Conservation (phyloP, 2,797 vertebrate species). For the Gobionotothen gibberifrons region DNA sequence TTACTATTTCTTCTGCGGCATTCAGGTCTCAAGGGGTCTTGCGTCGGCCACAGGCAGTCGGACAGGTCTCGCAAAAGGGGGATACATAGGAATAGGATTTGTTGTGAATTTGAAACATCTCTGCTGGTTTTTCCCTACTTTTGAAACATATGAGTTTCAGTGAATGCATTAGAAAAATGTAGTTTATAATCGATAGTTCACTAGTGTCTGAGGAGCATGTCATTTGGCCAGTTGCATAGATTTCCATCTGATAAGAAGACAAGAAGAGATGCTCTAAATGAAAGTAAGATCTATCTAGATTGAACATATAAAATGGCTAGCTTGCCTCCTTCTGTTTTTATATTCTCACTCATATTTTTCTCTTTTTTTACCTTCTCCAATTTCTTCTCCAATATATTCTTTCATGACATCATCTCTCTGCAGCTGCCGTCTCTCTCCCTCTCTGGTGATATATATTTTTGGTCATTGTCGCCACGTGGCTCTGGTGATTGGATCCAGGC, state of each 20-base stretch:
- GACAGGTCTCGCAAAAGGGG: not conserved
- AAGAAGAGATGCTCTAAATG: conserved; percentile 10
- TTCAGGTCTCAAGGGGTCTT: too few species aligned
- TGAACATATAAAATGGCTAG: conserved; percentile 28
- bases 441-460: conserved; percentile 67
- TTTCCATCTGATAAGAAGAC: conserved; percentile 6
- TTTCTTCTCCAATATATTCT: conserved; percentile 42
- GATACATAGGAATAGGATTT: not conserved
- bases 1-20: not conserved
- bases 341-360: conserved; percentile 39
- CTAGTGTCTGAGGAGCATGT: conserved; percentile 4
- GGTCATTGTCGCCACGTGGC: conserved; percentile 76
- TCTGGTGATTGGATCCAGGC: conserved; percentile 79
- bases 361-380: conserved; percentile 25
- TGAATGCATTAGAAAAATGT: not conserved
- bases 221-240: not conserved
- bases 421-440: conserved; percentile 46
- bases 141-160: not conserved
- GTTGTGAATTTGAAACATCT: not conserved
- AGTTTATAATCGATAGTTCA: not conserved
- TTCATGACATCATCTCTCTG: conserved; percentile 67
- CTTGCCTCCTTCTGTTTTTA: conserved; percentile 37
- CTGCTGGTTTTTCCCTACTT: not conserved
- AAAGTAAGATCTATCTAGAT: conserved; percentile 13
- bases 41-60: too few species aligned